Base-by-base conservation (phyloP, 2,113 vertebrate genomes). In the Petrocephalus zakoni region DNA sequence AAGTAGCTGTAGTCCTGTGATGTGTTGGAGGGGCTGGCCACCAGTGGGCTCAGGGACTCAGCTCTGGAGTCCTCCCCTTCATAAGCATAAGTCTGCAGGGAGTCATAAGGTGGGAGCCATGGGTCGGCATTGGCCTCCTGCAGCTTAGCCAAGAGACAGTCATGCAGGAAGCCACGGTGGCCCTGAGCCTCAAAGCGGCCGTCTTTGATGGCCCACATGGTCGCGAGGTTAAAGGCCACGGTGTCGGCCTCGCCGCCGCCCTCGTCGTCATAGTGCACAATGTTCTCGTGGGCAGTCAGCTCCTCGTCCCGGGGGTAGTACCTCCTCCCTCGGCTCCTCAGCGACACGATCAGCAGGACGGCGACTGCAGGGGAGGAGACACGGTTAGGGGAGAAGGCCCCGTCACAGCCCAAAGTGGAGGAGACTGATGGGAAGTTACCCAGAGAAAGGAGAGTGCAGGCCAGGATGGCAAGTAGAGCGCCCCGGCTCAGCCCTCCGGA, bases 221-320 rank as follows among this genome's bases (percentile, higher is more conserved):
- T 97, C 0, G 96, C 96, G 8, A 99, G 98, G 92, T 99, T 97
- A 0, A 99, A 99, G 90, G 98, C 98, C 91, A 97, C 97, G 0
- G 98, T 99, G 95, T 99, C 98, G 89, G 98, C 97, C 90, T 99
- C 98, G 22, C 98, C 98, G 0, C 98, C 98, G 0, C 98, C 98
- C 90, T 99, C 98, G 0, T 98, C 98, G 0, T 99, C 97, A 0
- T 99, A 99, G 88, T 97, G 95, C n/a, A 98, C 98, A 0, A 99
- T 98, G 92, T 98, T 99, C 92, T 98, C 98, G 0, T 98, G 97
- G 89, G 99, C 96, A 87, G 98, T 98, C 90, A 98, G 97, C 22
- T 98, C 97, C 87, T 97, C 96, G 0, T 97, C 95, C 0, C 96
- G 95, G 90, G 96, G 94, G 93, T 96, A 98, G 0, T 97, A 97